Evolutionary conservation across 2,797 vertebrate species (phyloP), one percentile per base, ranked within the genome.

Genomic region (Phylloscopus collybita): DNA sequence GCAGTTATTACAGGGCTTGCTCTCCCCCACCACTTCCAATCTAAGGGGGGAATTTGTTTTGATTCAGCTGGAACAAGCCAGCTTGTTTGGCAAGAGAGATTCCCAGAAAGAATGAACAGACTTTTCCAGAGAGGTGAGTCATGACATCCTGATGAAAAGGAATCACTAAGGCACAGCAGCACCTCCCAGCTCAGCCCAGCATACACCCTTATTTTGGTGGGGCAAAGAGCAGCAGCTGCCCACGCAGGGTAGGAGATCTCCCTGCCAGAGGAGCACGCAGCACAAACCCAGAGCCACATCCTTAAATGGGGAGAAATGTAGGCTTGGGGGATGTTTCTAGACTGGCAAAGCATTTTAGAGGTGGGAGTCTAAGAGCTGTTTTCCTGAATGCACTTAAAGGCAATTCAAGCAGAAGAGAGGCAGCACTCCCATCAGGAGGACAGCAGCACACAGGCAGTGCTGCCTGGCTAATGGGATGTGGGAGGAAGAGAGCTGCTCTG

Each of bases 61-160:
- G 51, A 84, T 91, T 93, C 56, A 92, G 60, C 54, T 79, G 64
- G 73, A 91, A 92, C n/a, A 60, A 96, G 70, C 47, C 6, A n/a
- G 50, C 61, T 93, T 65, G 82, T 90, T 90, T 56, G 78, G 91
- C 87, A 91, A 87, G 80, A 95, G 72, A 88, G 84, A 93, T 93
- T 95, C 93, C 56, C 80, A 96, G 91, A 95, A 95, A 96, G 93
- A 93, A 95, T 71, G 94, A 97, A 88, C 71, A 94, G 94, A 86
- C 73, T 97, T 95, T 97, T 96, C 96, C 92, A 95, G 92, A 87
- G 95, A 95, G 96, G 90, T 97, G 95, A 97, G 93, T 97, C 97
- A 97, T 42, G 86, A 67, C 61, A 59, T 74, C 88, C 85, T 80
- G 89, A 93, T 81, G 93, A 96, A 93, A 95, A 96, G 84, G 86